A percentile compares a stretch with the other conserved stretches of the same genome.
These are phyloP conservation scores for Drosophila sechellia DNA, from an alignment of 1,140 invertebrate genomes.

Conservation along the genomic window DNA sequence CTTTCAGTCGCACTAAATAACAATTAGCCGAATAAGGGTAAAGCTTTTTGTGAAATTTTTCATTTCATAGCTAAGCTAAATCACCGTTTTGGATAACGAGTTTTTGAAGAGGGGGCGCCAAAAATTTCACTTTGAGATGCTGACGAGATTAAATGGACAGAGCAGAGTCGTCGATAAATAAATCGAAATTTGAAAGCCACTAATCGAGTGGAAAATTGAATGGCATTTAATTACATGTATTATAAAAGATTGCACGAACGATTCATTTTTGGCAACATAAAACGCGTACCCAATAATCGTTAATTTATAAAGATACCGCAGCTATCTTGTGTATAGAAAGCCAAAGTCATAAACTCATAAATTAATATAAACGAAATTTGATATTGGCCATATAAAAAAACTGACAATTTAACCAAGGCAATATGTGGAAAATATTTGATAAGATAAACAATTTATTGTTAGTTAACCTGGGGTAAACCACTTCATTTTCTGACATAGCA, in stretches of 20 bases:
- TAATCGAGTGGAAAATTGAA: constrained; percentile 13
- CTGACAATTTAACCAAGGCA: neutral
- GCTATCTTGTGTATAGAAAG: neutral
- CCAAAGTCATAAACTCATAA: neutral
- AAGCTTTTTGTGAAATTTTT: constrained; percentile 8
- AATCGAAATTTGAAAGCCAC: neutral
- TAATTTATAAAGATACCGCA: neutral
- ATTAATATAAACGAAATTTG: neutral
- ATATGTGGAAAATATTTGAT: neutral
- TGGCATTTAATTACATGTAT: neutral
- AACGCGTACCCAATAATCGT: neutral
- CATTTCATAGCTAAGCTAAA: constrained; percentile 10
- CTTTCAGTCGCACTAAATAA: constrained; percentile 66
- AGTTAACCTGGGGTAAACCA: neutral
- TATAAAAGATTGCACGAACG: neutral
- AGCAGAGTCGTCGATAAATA: neutral
- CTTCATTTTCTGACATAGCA: constrained; percentile 18
- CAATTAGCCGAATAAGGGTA: constrained; percentile 68
- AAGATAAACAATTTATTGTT: neutral
- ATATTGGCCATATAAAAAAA: neutral
- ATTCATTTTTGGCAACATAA: neutral
- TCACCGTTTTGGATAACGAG: constrained; percentile 57
- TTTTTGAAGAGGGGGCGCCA: constrained; percentile 55
- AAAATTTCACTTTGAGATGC: constrained; percentile 33
- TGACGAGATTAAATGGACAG: neutral